phyloP scores from a whole-genome alignment of 2,888 invertebrate genomes.

The Allygus modestus region DNA sequence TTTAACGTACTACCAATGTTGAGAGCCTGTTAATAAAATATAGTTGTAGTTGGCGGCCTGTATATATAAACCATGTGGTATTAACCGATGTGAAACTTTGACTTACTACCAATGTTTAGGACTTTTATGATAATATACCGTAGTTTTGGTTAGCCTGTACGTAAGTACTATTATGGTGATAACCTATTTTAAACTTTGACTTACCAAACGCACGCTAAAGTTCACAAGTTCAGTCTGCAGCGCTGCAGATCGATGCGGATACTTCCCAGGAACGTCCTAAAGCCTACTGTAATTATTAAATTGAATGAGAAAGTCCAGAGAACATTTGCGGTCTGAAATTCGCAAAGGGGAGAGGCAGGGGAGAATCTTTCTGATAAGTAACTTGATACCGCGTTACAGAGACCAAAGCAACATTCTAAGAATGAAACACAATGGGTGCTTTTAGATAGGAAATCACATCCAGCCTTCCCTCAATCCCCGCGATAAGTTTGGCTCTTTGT shows the following conservation, averaged over 20 bases:
- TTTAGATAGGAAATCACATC: constrained; percentile 43
- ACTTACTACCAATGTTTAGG: too few relatives aligned
- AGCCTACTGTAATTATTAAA: constrained; percentile 20
- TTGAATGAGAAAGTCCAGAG: constrained; percentile 8
- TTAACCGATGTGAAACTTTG: too few relatives aligned
- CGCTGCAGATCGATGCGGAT: background rate
- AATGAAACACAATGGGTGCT: constrained; percentile 42
- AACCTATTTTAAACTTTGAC: too few relatives aligned
- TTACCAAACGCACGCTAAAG: too few relatives aligned
- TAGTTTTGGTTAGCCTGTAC: too few relatives aligned
- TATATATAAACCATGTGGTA: too few relatives aligned
- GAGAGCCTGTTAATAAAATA: too few relatives aligned
- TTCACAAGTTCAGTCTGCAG: too few relatives aligned
- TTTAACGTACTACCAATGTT: too few relatives aligned
- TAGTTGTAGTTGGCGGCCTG: too few relatives aligned
- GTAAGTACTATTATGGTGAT: too few relatives aligned
- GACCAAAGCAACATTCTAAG: constrained; percentile 43
- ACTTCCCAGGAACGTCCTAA: background rate
- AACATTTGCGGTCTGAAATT: constrained; percentile 21
- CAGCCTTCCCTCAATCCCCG: constrained; percentile 9
- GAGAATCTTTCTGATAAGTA: constrained; percentile 35
- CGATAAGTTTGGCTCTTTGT: constrained; percentile 36
- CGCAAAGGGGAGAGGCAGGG: background rate
- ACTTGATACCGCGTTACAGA: constrained; percentile 24
- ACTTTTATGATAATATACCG: too few relatives aligned